Percentiles rank a stretch among this genome's conserved stretches.
These are phyloP conservation scores for Myripristis murdjan DNA, from an alignment of 2,797 vertebrate genomes.

Conservation along the genomic window DNA sequence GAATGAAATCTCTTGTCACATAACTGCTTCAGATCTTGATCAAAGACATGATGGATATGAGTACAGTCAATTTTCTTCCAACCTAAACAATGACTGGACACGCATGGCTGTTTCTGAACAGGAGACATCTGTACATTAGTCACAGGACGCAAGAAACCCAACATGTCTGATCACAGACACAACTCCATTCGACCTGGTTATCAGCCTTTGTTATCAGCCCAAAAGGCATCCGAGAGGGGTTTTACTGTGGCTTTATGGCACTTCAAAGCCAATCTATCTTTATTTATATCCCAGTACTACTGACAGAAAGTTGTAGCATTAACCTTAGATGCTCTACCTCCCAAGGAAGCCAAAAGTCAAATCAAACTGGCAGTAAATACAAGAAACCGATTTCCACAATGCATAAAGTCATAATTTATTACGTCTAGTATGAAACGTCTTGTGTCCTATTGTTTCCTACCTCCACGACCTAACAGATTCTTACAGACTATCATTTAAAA, in stretches of 20 bases:
- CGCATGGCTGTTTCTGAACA: slow-evolving; percentile 32
- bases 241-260: slow-evolving; percentile 53
- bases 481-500: slow-evolving; percentile 43
- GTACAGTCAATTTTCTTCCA: slow-evolving; percentile 38
- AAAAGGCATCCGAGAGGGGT: slow-evolving; percentile 33
- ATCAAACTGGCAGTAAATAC: slow-evolving; percentile 24
- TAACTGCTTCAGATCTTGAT: slow-evolving; percentile 41
- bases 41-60: slow-evolving; percentile 43
- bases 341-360: slow-evolving; percentile 48
- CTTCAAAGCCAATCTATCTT: slow-evolving; percentile 63
- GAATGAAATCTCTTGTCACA: slow-evolving; percentile 2
- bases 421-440: slow-evolving; percentile 26
- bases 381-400: slow-evolving; percentile 33
- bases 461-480: not conserved
- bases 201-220: slow-evolving; percentile 55
- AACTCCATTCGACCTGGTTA: slow-evolving; percentile 36
- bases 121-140: slow-evolving; percentile 67
- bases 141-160: slow-evolving; percentile 58
- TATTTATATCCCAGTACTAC: slow-evolving; percentile 39
- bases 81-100: slow-evolving; percentile 47
- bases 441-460: not conserved
- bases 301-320: slow-evolving; percentile 28
- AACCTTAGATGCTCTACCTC: slow-evolving; percentile 37
- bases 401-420: slow-evolving; percentile 17
- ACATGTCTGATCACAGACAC: slow-evolving; percentile 67